phyloP scores from a whole-genome alignment of 1,140 invertebrate genomes.

The Harpegnathos saltator region DNA sequence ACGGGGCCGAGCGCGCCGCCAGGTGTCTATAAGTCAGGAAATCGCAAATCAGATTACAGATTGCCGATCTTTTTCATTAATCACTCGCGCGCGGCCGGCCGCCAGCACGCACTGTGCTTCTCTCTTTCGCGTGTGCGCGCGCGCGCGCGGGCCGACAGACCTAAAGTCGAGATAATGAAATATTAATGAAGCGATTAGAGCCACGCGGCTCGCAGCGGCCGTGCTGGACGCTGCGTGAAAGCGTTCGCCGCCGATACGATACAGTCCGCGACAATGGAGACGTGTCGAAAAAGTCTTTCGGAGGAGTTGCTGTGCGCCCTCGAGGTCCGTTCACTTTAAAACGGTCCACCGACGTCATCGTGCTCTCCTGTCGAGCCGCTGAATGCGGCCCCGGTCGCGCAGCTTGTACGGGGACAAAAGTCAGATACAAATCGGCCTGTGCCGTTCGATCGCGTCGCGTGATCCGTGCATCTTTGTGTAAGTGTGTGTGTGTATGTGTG shows the following conservation, averaged over 20 bases:
- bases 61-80: constrained; percentile 49
- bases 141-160: background rate
- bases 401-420: background rate
- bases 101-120: too few species aligned
- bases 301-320: background rate
- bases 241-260: background rate
- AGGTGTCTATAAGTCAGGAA: constrained; percentile 33
- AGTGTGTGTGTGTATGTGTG: too few species aligned
- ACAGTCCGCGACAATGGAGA: background rate
- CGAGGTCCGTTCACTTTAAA: constrained; percentile 4
- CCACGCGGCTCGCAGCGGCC: constrained; percentile 2
- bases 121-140: too few species aligned
- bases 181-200: constrained; percentile 37
- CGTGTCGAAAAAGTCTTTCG: constrained; percentile 16
- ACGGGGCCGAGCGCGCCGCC: constrained; percentile 5
- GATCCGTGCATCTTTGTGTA: background rate
- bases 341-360: background rate
- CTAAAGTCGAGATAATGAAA: constrained; percentile 34
- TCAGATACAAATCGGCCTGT: background rate
- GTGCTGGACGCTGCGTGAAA: constrained; percentile 21
- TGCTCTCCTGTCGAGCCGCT: background rate
- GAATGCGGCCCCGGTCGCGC: background rate
- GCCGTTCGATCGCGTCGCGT: background rate
- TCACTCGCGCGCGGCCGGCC: too few species aligned
- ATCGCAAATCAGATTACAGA: constrained; percentile 33